Evolutionary conservation across 2,113 vertebrate species (phyloP).

Genomic region (Hoplias malabaricus): DNA sequence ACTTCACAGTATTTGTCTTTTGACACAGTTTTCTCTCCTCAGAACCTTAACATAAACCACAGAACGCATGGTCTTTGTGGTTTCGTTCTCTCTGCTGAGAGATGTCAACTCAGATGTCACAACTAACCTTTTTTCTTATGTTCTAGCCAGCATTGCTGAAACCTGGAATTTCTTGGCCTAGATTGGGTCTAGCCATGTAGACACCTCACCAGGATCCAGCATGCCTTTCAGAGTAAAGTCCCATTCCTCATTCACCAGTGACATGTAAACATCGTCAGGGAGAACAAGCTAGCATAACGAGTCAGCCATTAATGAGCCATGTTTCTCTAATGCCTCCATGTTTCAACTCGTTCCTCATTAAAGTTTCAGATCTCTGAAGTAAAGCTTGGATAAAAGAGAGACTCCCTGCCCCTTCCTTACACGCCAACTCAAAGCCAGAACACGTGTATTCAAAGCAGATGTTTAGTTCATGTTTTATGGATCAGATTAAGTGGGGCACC

Average conservation of each 20-base stretch:
- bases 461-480: constrained; percentile 66
- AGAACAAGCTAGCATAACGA: constrained; percentile 16
- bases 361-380: constrained; percentile 15
- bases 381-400: constrained; percentile 4
- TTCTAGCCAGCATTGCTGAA: constrained; percentile 19
- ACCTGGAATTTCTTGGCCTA: background rate
- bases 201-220: background rate
- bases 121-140: background rate
- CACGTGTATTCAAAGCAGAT: constrained; percentile 56
- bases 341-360: constrained; percentile 25
- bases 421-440: constrained; percentile 9
- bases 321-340: constrained; percentile 29
- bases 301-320: constrained; percentile 39
- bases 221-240: background rate
- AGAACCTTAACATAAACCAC: background rate
- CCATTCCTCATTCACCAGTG: constrained; percentile 30
- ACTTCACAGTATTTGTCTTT: constrained; percentile 5
- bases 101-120: background rate
- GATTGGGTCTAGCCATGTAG: background rate
- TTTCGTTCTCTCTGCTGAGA: background rate
- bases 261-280: constrained; percentile 37
- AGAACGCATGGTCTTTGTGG: background rate
- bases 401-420: background rate
- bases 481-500: constrained; percentile 60
- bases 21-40: background rate